Evolutionary conservation across 2,113 vertebrate genomes (phyloP), one percentile per base, ranked within the genome.

Genomic region (Butorides virescens): DNA sequence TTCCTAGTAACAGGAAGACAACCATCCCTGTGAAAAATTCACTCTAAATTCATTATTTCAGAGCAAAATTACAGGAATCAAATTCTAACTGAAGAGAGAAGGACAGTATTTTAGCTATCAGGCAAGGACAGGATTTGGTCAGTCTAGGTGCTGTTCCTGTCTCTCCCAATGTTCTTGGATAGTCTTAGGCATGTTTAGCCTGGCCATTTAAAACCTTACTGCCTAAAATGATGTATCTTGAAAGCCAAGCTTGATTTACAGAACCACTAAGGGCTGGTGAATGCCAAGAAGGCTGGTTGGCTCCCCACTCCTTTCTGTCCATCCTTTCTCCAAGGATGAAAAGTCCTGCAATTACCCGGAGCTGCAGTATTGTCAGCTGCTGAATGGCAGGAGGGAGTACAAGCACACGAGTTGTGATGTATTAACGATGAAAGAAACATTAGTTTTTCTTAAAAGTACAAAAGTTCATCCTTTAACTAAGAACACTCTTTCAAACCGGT

Each of bases 321-420:
- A 27, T 63, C 59, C 46, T 50, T 62, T 53, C 88, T 73, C 46
- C 25, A 37, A 52, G 75, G 49, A 42, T 86, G 37, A 79, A 52
- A 79, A 65, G 11, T 52, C 30, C 39, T 15, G 3, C 15, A 32
- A 3, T 46, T 71, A 58, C 6, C 36, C 36, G 21, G 63, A 68
- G 42, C 62, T 0, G 0, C 44, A 29, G 52, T 11, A 59, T 32
- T 67, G 44, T 63, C 86, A 86, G 52, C 2, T 67, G 1, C 63
- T 50, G 53, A 82, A 59, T 37, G 34, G 61, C 46, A 77, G 66
- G 26, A 72, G 29, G 0, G 1, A 78, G 9, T 75, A 53, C 47
- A 79, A 62, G 22, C 27, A 15, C 18, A 53, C 7, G 58, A 34
- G 27, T 44, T 56, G 27, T 30, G 30, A 56, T 62, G 23, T 44